Base-by-base conservation (phyloP, 2,113 vertebrate genomes). In the Plecotus auritus region DNA sequence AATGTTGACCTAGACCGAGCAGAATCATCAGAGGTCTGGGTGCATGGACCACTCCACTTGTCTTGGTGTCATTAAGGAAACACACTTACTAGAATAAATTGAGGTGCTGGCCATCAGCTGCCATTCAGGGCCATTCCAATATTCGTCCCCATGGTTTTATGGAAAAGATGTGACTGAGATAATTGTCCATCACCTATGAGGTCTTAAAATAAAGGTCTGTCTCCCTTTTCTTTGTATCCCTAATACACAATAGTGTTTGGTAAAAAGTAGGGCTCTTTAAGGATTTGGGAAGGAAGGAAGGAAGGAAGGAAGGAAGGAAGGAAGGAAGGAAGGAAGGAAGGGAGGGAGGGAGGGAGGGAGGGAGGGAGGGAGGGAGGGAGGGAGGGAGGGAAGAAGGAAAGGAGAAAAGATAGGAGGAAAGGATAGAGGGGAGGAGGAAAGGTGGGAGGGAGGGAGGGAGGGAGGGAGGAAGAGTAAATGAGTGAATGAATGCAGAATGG, bases 361-460 rank as follows among this genome's bases (percentile, higher is more conserved):
- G 22, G 4, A 56, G 54, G 54, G 8, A 23, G 54, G 54, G 22
- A 22, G 20, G 20, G 8, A 54, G 51, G 51, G 18, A 54, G 51
- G 51, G 4, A 54, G 51, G 51, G 7, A 56, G 20, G 51, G 2
- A 54, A 1, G 20, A 4, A 59, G n/a, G n/a, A n/a, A n/a, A n/a
- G n/a, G n/a, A n/a, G n/a, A n/a, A n/a, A n/a, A n/a, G n/a, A n/a
- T n/a, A n/a, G n/a, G n/a, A n/a, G n/a, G n/a, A n/a, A n/a, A n/a
- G n/a, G n/a, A n/a, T n/a, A n/a, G n/a, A n/a, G n/a, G n/a, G n/a
- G 56, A 4, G 22, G 7, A 47, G 2, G 22, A 4, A 59, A 1
- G 22, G 22, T 26, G 3, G 20, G 56, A 59, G 56, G 7, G 54
- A 20, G 17, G 51, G 17, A 54, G 56, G 2, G 9, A 59, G 9